Base-by-base conservation (phyloP, 2,113 vertebrate species). In the Gallinago jamesoni region DNA sequence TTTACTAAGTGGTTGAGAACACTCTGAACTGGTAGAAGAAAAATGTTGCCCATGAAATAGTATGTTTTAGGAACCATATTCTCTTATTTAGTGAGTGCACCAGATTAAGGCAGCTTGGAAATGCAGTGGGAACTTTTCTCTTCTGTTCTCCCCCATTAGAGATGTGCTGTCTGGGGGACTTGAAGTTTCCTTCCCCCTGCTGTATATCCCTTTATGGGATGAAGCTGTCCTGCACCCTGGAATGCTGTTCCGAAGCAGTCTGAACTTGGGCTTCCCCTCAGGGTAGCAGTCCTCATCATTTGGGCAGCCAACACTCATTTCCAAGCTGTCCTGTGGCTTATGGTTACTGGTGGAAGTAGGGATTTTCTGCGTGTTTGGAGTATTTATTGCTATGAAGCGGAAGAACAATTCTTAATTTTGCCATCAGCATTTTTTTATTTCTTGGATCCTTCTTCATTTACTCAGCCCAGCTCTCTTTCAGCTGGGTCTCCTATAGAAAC, bases 401-500 rank as follows among this genome's bases (percentile, higher is more conserved):
- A 94, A 93, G 20, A 80, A 27, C n/a, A 39, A 31, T 13, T 82
- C 47, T 64, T 74, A 20, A 57, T 83, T 91, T 83, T 85, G 78
- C 41, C 86, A 73, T 37, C 69, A 45, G 9, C 19, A 7, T 86
- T 96, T 96, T 96, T 12, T 91, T 52, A n/a, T 85, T 67, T 18
- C 79, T 87, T 63, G 13, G 35, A 52, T 73, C 31, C 17, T 76
- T 84, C 74, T 82, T 70, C 41, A 41, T 80, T 92, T 93, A 22
- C 47, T 81, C 45, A 47, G 39, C 66, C 50, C 2, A 8, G 12
- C 82, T 90, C 52, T 86, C 19, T 86, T 94, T 84, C 57, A 53
- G 82, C 31, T 79, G 77, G 31, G 25, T 79, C 59, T 85, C n/a
- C 87, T 87, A 55, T 66, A 91, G 89, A 93, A 96, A 81, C 59